Conservation (phyloP, 1,140 invertebrate species). For the Chlorops oryzae region DNA sequence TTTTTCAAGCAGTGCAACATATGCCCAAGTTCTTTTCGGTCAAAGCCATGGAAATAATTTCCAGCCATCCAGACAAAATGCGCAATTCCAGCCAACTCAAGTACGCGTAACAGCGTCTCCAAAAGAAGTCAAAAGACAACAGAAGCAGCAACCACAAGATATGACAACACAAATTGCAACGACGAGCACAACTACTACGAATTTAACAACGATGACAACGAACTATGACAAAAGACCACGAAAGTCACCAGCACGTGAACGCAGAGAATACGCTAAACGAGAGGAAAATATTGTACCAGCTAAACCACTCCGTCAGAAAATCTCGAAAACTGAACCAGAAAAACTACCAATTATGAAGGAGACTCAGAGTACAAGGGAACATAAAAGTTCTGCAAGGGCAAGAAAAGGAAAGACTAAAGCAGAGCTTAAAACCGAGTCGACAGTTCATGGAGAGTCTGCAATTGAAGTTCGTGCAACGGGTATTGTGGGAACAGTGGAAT, state of each 20-base stretch:
- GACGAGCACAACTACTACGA: conserved; percentile 15
- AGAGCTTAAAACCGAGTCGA: too few species aligned
- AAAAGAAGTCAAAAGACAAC: conserved; percentile 10
- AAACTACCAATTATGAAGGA: too few species aligned
- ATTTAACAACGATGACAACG: conserved; percentile 14
- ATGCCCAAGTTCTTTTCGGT: conserved; percentile 44
- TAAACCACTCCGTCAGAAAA: too few species aligned
- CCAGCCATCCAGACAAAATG: conserved; percentile 55
- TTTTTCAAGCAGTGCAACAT: conserved; percentile 36
- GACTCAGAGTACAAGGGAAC: too few species aligned
- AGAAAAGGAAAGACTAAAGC: too few species aligned
- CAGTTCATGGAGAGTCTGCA: too few species aligned
- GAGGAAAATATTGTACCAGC: too few species aligned
- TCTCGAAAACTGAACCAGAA: too few species aligned
- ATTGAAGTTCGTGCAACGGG: too few species aligned
- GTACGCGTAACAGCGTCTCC: conserved; percentile 38
- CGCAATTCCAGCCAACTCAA: conserved; percentile 35
- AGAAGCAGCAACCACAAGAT: conserved; percentile 10
- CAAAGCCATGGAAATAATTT: conserved; percentile 36
- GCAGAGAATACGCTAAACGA: conserved; percentile 1
- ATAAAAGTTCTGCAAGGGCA: too few species aligned
- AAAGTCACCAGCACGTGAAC: conserved; percentile 5
- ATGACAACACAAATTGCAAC: conserved; percentile 16
- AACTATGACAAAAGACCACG: not conserved
- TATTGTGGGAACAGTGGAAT: too few species aligned